A percentile compares a stretch with the other conserved stretches of the same genome.
phyloP scores from a whole-genome alignment of 2,113 vertebrate genomes.

The Todiramphus saurophagus region DNA sequence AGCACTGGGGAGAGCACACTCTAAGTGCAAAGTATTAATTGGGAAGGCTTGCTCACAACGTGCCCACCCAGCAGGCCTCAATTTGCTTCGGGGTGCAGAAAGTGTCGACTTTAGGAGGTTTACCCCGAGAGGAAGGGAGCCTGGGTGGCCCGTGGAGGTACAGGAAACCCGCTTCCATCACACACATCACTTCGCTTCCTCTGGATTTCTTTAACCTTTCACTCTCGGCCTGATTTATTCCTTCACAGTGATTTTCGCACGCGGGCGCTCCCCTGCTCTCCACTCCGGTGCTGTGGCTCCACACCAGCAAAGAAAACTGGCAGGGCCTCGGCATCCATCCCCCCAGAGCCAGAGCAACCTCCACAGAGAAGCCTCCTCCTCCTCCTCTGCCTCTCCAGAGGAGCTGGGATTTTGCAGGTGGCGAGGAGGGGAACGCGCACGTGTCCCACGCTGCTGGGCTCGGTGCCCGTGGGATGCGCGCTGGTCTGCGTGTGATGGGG shows the following conservation, averaged over 20 bases:
- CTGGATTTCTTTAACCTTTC: slow-evolving; percentile 66
- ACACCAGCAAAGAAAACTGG: background rate
- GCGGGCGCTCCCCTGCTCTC: background rate
- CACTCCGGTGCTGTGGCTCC: background rate
- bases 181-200: slow-evolving; percentile 30
- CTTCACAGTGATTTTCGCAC: slow-evolving; percentile 22
- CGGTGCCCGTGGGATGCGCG: background rate
- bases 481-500: background rate
- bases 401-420: background rate
- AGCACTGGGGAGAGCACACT: background rate
- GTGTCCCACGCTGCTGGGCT: background rate
- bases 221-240: slow-evolving; percentile 46
- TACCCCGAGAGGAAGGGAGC: slow-evolving; percentile 28
- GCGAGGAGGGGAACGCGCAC: background rate
- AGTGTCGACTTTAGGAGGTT: background rate
- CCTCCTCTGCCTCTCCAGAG: background rate
- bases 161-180: slow-evolving; percentile 57
- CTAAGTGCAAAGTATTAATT: background rate
- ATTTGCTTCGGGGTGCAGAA: slow-evolving; percentile 42
- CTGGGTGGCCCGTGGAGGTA: slow-evolving; percentile 36
- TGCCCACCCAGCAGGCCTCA: background rate
- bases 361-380: background rate
- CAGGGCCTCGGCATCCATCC: background rate
- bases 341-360: background rate
- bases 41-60: background rate